Evolutionary conservation across 2,113 vertebrate species (phyloP).

Genomic region (Pungitius pungitius): DNA sequence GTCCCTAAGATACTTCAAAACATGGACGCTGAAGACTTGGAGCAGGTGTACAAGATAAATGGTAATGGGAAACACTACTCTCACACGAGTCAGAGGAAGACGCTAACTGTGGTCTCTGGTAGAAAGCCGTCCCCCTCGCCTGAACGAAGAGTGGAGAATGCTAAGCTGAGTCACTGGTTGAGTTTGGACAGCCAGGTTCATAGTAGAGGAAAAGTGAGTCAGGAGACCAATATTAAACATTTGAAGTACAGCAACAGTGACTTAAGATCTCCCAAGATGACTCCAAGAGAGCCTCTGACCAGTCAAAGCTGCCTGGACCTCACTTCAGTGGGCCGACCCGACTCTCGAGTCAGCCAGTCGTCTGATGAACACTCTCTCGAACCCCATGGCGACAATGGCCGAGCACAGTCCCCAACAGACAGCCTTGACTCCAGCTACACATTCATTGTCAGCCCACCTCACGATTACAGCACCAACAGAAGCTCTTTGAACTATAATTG

Average conservation of each 20-base stretch:
- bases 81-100: slow-evolving; percentile 51
- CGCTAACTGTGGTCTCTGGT: slow-evolving; percentile 35
- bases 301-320: slow-evolving; percentile 75
- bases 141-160: slow-evolving; percentile 51
- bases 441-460: slow-evolving; percentile 77
- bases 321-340: slow-evolving; percentile 56
- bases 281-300: slow-evolving; percentile 49
- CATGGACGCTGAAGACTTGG: slow-evolving; percentile 54
- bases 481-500: slow-evolving; percentile 58
- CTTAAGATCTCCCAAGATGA: slow-evolving; percentile 45
- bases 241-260: slow-evolving; percentile 29
- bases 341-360: slow-evolving; percentile 71
- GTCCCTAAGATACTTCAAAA: slow-evolving; percentile 67
- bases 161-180: slow-evolving; percentile 33
- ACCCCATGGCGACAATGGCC: slow-evolving; percentile 62
- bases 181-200: slow-evolving; percentile 54
- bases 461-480: slow-evolving; percentile 57
- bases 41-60: slow-evolving; percentile 26
- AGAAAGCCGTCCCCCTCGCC: slow-evolving; percentile 49
- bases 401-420: slow-evolving; percentile 76
- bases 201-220: slow-evolving; percentile 33
- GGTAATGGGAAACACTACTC: slow-evolving; percentile 39
- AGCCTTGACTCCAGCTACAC: slow-evolving; percentile 84
- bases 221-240: slow-evolving; percentile 36
- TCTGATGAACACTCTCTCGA: slow-evolving; percentile 74